A percentile compares a stretch with the other conserved stretches of the same genome.
Conservation (phyloP, 2,113 vertebrate genomes). For the Ovibos moschatus region DNA sequence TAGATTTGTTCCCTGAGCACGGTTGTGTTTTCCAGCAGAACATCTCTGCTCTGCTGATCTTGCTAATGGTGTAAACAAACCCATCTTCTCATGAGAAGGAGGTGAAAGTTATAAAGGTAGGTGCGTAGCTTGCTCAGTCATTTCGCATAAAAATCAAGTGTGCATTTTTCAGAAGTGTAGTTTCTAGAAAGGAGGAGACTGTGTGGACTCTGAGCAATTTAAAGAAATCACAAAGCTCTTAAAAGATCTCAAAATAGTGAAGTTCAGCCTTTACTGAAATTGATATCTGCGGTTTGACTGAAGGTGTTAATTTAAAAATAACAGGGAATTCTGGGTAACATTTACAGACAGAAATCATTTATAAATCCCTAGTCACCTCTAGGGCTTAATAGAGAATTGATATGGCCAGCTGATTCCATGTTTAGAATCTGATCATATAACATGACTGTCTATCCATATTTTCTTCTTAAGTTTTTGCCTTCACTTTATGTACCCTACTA, state of each 20-base stretch:
- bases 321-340: neutral
- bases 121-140: neutral
- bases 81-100: neutral
- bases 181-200: neutral
- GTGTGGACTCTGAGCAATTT: neutral
- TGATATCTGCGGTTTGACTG: neutral
- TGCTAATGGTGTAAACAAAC: neutral
- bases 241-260: neutral
- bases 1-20: neutral
- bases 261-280: neutral
- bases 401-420: neutral
- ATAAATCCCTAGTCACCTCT: neutral
- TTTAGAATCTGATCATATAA: neutral
- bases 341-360: neutral
- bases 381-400: neutral
- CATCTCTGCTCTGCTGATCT: neutral
- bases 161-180: neutral
- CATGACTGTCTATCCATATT: neutral
- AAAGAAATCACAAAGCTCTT: neutral
- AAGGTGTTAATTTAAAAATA: neutral
- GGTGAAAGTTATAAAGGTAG: neutral
- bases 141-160: neutral
- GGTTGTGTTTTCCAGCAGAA: fast-evolving
- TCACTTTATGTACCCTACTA: neutral
- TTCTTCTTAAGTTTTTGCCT: neutral